Conservation (phyloP, 1,140 invertebrate species). For the Sipha flava region DNA sequence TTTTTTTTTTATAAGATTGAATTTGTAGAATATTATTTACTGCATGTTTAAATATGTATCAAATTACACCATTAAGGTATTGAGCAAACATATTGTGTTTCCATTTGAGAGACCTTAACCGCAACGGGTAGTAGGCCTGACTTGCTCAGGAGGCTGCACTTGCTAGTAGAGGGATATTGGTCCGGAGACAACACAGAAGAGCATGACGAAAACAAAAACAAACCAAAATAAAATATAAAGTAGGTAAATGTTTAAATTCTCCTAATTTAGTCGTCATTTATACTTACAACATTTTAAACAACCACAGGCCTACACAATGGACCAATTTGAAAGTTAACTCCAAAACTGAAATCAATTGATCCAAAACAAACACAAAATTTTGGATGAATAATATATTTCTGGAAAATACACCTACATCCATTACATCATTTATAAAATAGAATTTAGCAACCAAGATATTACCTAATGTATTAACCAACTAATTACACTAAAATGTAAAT, state of each 20-base stretch:
- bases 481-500: not conserved
- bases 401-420: conserved; percentile 12
- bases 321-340: conserved; percentile 31
- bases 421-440: not conserved
- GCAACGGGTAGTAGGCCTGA: conserved; percentile 37
- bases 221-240: conserved; percentile 33
- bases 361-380: conserved; percentile 21
- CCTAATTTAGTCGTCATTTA: conserved; percentile 27
- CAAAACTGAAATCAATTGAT: conserved; percentile 33
- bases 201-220: conserved; percentile 32
- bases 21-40: not conserved
- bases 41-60: conserved; percentile 18
- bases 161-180: conserved; percentile 33
- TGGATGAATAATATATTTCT: conserved; percentile 24
- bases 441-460: not conserved
- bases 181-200: conserved; percentile 26
- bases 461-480: not conserved
- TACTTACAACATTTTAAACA: conserved; percentile 30
- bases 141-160: conserved; percentile 27
- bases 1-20: not conserved
- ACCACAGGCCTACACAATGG: conserved; percentile 27
- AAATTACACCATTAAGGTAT: conserved; percentile 8
- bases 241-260: conserved; percentile 24
- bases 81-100: conserved; percentile 30
- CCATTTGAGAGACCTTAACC: conserved; percentile 37